Conservation (phyloP, 2,888 invertebrate genomes). For the Dioctria linearis region DNA sequence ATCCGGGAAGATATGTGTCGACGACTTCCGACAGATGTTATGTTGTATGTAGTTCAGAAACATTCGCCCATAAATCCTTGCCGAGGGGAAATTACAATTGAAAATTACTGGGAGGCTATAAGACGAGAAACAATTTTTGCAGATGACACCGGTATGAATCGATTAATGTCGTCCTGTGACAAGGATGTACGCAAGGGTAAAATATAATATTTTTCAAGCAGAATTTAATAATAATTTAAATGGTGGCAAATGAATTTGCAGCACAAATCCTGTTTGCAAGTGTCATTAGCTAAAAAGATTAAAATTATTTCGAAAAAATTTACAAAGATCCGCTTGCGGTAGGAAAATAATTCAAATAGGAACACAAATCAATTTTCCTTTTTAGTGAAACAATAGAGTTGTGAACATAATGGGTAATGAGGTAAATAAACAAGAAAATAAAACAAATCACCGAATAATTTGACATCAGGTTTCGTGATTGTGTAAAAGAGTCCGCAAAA, state of each 20-base stretch:
- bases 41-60: slow-evolving; percentile 59
- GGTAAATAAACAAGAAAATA: slow-evolving; percentile 33
- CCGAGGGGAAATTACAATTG: slow-evolving; percentile 40
- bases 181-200: not conserved
- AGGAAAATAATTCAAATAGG: not conserved
- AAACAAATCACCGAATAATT: slow-evolving; percentile 40
- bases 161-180: slow-evolving; percentile 7
- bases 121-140: slow-evolving; percentile 42
- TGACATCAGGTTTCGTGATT: not conserved
- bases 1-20: slow-evolving; percentile 40
- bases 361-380: slow-evolving; percentile 2
- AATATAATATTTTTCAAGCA: not conserved
- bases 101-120: slow-evolving; percentile 32
- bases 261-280: too few species aligned
- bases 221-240: slow-evolving; percentile 30
- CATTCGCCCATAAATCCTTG: slow-evolving; percentile 42
- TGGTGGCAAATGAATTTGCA: not conserved
- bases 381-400: not conserved
- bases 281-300: too few species aligned
- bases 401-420: slow-evolving; percentile 45
- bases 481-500: slow-evolving; percentile 31
- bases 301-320: too few species aligned
- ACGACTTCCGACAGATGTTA: slow-evolving; percentile 64
- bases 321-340: too few species aligned
- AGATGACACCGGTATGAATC: slow-evolving; percentile 44